Evolutionary conservation across 2,797 vertebrate species (phyloP), one percentile per base, ranked within the genome.

Genomic region (Amblyraja radiata): DNA sequence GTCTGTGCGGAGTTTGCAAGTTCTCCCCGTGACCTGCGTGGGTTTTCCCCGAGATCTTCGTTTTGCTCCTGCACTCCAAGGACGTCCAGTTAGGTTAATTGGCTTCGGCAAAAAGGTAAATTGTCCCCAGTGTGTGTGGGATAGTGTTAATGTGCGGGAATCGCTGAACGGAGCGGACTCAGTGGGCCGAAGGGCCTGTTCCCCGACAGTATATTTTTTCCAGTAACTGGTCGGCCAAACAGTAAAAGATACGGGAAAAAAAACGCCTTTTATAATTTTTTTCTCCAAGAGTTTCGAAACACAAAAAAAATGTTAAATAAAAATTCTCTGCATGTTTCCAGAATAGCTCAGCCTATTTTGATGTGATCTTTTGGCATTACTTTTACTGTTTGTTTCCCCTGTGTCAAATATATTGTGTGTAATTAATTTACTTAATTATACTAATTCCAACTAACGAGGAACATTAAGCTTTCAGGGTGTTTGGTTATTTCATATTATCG

Each of bases 361-460:
- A 16, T 36, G 84, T 36, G 36, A 18, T 88, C n/a, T 63, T 32
- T 68, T 88, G 61, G 68, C 61, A 88, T 36, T 36, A 36, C 39
- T 54, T 68, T 61, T 88, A 1, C 16, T 88, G 16, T 88, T 88
- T 88, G 63, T 68, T 68, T 68, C 65, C 63, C 84, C 6, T 10
- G 28, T 32, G 28, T 36, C 61, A 36, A 32, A 88, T n/a, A 36
- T 8, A 68, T 68, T 63, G 32, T 65, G 83, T 63, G 61, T 18
- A 86, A 65, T 86, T 88, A 68, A 88, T 88, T 88, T 68, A 18
- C 16, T 9, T 36, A 36, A 88, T 88, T 88, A 36, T 8, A 88
- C 84, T 68, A 68, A 88, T 88, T 68, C n/a, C 36, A 88, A 88
- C 61, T 65, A 68, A 88, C 36, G 63, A 21, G n/a, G 1, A 65